phyloP scores from a whole-genome alignment of 2,888 invertebrate species.

The Ischnura elegans region DNA sequence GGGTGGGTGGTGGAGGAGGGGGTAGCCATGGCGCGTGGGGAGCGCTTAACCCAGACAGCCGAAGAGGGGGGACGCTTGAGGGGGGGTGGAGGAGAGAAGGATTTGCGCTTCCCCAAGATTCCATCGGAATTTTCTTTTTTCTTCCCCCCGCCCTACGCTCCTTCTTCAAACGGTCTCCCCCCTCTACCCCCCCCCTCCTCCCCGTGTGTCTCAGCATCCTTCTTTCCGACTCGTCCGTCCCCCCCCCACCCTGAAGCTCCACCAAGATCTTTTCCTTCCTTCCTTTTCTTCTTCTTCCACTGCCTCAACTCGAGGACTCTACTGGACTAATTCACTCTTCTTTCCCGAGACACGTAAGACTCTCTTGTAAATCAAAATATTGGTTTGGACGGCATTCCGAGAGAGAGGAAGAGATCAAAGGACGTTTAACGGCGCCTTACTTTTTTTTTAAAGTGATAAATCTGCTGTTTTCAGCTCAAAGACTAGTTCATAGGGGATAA shows the following conservation, averaged over 20 bases:
- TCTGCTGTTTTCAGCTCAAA: too few species aligned
- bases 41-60: background rate
- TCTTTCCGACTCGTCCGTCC: too few species aligned
- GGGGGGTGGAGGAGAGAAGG: constrained; percentile 1
- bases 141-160: background rate
- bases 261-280: too few species aligned
- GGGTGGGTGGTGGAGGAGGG: background rate
- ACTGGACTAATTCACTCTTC: constrained; percentile 11
- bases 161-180: background rate
- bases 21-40: constrained; percentile 34
- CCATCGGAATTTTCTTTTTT: constrained; percentile 41
- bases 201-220: too few species aligned
- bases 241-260: too few species aligned
- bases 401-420: background rate
- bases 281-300: too few species aligned
- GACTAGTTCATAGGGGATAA: too few species aligned
- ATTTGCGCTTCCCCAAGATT: constrained; percentile 60
- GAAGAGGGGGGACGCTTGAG: background rate
- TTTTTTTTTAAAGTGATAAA: too few species aligned
- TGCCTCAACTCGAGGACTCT: background rate
- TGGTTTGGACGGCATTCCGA: background rate
- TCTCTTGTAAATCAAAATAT: constrained; percentile 14
- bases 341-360: background rate
- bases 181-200: background rate
- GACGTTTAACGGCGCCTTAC: background rate